Evolutionary conservation across 2,113 vertebrate genomes (phyloP), one percentile per base, ranked within the genome.

Genomic region (Hippopotamus amphibius): DNA sequence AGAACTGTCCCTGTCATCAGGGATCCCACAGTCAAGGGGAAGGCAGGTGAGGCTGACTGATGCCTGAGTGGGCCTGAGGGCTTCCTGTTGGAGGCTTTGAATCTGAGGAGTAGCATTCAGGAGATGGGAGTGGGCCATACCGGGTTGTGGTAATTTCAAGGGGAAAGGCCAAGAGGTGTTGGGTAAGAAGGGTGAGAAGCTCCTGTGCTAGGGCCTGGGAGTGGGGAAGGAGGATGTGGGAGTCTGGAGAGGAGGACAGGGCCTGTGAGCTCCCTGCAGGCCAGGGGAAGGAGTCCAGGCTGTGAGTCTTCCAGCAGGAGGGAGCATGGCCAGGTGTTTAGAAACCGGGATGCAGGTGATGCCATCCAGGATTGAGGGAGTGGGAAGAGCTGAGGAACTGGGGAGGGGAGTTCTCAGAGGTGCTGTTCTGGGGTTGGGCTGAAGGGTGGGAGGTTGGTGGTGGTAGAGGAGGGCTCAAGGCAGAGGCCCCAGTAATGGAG

Each of bases 1-100:
- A 61, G 63, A 48, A n/a, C 1, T 13, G 59, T 37, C 8, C 53
- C 24, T 77, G 87, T 48, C 3, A 0, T 30, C 55, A 43, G 41
- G 43, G 85, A 15, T 33, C 30, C 21, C 76, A 46, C 33, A 53
- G 37, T 61, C 72, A 21, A 26, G 19, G 6, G 33, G 61, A 55
- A 16, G 41, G 30, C 43, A 61, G 87, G 41, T 30, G 21, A 63
- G 53, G 37, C 41, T 48, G n/a, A 43, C 72, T 22, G 33, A 7
- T 66, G 13, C 33, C 83, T 30, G 12, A 3, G 3, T 6, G 30
- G 57, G 33, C 14, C 59, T 46, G 89, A 96, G 30, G 86, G 43
- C 82, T 96, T 90, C 86, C 77, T 91, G 57, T 17, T 88, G 89
- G 92, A 83, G 59, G 59, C 81, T 59, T 50, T 43, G 89, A 37